Conservation (phyloP, 2,888 invertebrate genomes). For the Euclidia mi region DNA sequence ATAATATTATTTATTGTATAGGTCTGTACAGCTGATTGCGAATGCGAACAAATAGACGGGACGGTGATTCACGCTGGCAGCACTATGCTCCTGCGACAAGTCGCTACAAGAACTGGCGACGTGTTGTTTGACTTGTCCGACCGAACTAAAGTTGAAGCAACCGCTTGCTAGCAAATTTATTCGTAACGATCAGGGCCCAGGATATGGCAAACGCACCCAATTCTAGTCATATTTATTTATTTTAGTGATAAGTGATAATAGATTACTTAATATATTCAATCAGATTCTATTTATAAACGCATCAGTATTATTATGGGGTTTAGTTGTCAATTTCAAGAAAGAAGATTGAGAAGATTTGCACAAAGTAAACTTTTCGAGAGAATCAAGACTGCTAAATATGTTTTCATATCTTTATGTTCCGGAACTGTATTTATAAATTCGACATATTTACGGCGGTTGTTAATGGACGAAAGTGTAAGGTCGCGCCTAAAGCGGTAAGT, state of each 20-base stretch:
- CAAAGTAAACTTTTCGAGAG: slow-evolving; percentile 38
- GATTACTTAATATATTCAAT: slow-evolving; percentile 26
- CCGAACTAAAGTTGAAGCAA: slow-evolving; percentile 30
- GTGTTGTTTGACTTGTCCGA: slow-evolving; percentile 12
- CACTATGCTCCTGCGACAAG: slow-evolving; percentile 62
- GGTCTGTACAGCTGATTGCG: slow-evolving; percentile 17
- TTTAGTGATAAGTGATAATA: slow-evolving; percentile 20
- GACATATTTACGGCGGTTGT: slow-evolving; percentile 43
- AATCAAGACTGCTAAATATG: slow-evolving; percentile 55
- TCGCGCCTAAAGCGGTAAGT: slow-evolving; percentile 58
- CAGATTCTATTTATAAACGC: slow-evolving; percentile 13
- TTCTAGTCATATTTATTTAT: slow-evolving; percentile 47
- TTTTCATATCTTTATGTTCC: slow-evolving; percentile 41
- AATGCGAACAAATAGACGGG: not conserved
- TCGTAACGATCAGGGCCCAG: slow-evolving; percentile 23
- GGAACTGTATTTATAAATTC: slow-evolving; percentile 47
- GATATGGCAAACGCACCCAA: slow-evolving; percentile 10
- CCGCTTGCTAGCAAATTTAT: slow-evolving; percentile 32
- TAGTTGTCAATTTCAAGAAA: slow-evolving; percentile 53
- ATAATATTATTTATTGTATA: slow-evolving; percentile 15
- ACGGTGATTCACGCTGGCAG: slow-evolving; percentile 36
- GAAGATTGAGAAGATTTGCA: slow-evolving; percentile 39
- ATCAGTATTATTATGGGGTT: slow-evolving; percentile 57
- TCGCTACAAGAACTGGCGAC: slow-evolving; percentile 62
- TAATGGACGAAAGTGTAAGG: slow-evolving; percentile 49